Base-by-base conservation (phyloP, 2,797 vertebrate species). In the Schizothorax lantsangensis region DNA sequence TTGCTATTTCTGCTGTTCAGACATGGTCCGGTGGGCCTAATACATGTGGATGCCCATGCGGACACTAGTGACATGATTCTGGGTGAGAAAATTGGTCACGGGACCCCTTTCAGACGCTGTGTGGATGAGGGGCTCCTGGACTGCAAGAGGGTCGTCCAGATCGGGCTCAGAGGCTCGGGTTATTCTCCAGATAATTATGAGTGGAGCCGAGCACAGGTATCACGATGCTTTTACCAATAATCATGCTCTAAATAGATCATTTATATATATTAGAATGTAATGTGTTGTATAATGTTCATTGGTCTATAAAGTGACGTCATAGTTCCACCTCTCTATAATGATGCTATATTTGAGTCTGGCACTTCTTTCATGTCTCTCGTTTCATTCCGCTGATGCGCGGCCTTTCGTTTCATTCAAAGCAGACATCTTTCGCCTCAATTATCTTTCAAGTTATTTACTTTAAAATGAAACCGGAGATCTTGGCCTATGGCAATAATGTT, bases 41-140 rank as follows among this genome's bases (percentile, higher is more conserved):
- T 99, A 86, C 98, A 99, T 0, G 96, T 99, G 87, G 98, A 99
- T 0, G 98, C 98, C 38, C 98, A 99, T 87, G 94, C 94, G 0
- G 97, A 99, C 93, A 98, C 96, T 0, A 92, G 92, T 0, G 97
- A 98, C 75, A 26, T 75, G 10, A 90, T 94, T 0, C 91, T 98
- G 84, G 98, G 98, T 21, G 97, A 98, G 94, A 97, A 93, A 93
- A 95, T 99, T 33, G 96, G 94, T 69, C 98, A 99, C 0, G 97
- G 97, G 72, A 96, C 96, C 0, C 95, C 97, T 0, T 98, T 99
- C 94, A 96, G 97, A 47, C 97, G 97, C 21, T 97, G 97, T 0
- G 96, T 96, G 91, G 97, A 99, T 0, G 97, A 99, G 49, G 95
- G 96, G 0, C 96, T 99, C 33, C 94, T 99, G 91, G 97, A 98